A percentile compares a stretch with the other conserved stretches of the same genome.
Conservation (phyloP, 2,888 invertebrate genomes). For the Sylvicola fuscatus region DNA sequence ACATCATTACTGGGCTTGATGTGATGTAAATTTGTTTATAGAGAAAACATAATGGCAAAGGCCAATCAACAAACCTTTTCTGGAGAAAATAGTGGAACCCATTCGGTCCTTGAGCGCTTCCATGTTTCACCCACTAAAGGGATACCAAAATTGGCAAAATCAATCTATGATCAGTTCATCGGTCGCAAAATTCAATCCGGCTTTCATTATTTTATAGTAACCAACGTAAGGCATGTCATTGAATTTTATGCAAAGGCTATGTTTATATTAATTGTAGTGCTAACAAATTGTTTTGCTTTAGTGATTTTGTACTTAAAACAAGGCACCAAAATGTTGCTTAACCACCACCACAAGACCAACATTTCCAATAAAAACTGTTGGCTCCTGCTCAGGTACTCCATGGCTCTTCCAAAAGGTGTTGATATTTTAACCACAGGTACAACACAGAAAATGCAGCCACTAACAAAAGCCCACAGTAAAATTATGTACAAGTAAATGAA, state of each 20-base stretch:
- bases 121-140: not conserved
- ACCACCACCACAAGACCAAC: too few species aligned
- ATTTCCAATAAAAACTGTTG: slow-evolving; percentile 8
- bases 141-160: not conserved
- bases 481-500: not conserved
- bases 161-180: not conserved
- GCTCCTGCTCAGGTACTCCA: slow-evolving; percentile 7
- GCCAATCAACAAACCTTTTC: not conserved
- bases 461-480: not conserved
- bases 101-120: not conserved
- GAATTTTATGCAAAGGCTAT: not conserved
- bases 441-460: not conserved
- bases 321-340: slow-evolving; percentile 7
- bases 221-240: not conserved
- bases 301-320: slow-evolving; percentile 7
- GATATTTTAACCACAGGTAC: slow-evolving; percentile 4
- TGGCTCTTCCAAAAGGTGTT: slow-evolving; percentile 7
- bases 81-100: not conserved
- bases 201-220: not conserved
- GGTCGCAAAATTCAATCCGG: slow-evolving; percentile 1
- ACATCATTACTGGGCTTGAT: too few species aligned
- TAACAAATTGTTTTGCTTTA: too few species aligned
- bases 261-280: too few species aligned
- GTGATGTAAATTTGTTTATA: too few species aligned
- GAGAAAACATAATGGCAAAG: not conserved